Evolutionary conservation across 2,888 invertebrate species (phyloP).

Genomic region (Argyresthia goedartella): DNA sequence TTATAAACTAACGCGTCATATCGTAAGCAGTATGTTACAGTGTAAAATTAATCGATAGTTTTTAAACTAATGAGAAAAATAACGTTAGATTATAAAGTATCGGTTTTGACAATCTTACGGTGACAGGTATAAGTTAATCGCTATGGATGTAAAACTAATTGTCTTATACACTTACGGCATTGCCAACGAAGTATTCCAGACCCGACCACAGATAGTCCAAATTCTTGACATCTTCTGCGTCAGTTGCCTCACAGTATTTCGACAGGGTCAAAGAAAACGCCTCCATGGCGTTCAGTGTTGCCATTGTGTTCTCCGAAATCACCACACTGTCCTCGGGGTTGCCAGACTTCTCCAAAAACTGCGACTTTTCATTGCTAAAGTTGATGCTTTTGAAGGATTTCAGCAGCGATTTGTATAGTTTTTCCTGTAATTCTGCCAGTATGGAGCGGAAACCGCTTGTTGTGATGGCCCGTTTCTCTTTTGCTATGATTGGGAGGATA

Average conservation of each 20-base stretch:
- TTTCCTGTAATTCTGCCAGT: slow-evolving; percentile 52
- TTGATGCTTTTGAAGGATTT: slow-evolving; percentile 46
- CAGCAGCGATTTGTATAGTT: slow-evolving; percentile 40
- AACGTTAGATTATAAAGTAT: too few species aligned
- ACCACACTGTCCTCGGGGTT: slow-evolving; percentile 36
- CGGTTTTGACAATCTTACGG: too few species aligned
- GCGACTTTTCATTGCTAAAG: slow-evolving; percentile 28
- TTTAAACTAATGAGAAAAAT: too few species aligned
- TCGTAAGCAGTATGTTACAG: too few species aligned
- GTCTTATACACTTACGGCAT: slow-evolving; percentile 41
- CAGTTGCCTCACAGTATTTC: slow-evolving; percentile 49
- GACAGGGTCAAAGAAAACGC: slow-evolving; percentile 50
- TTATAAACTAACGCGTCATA: too few species aligned
- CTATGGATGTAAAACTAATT: too few species aligned
- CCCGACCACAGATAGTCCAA: slow-evolving; percentile 47
- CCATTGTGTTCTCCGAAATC: slow-evolving; percentile 30
- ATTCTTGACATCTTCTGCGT: slow-evolving; percentile 39
- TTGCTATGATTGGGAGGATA: slow-evolving; percentile 47
- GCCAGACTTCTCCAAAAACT: slow-evolving; percentile 18
- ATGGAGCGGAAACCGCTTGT: slow-evolving; percentile 45
- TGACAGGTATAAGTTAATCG: too few species aligned
- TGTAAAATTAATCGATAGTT: too few species aligned
- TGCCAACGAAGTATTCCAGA: slow-evolving; percentile 43
- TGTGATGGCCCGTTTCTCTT: slow-evolving; percentile 49
- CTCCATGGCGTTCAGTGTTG: slow-evolving; percentile 51